Evolutionary conservation across 2,797 vertebrate genomes (phyloP).

Genomic region (Sciurus carolinensis): DNA sequence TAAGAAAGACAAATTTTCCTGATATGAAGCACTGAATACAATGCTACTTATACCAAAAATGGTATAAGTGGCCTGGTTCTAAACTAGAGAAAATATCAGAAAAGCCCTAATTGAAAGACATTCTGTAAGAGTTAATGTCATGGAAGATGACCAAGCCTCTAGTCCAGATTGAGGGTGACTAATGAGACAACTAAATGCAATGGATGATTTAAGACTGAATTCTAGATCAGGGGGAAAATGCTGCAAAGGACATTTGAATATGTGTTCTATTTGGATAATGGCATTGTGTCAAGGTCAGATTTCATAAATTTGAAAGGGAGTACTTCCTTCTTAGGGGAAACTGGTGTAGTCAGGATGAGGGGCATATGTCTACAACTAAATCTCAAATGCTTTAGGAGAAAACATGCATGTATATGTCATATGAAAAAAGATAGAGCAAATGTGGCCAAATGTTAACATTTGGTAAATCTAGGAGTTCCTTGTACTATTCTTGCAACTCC

Average conservation of each 20-base stretch:
- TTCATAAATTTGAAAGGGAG: neutral
- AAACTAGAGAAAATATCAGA: neutral
- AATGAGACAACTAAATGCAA: neutral
- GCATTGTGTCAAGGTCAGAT: neutral
- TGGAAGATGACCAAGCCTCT: neutral
- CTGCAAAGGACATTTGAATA: neutral
- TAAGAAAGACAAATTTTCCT: neutral
- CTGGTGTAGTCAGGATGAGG: neutral
- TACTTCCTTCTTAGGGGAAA: constrained; percentile 33
- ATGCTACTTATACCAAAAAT: neutral
- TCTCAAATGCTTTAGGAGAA: constrained; percentile 2
- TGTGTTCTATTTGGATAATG: neutral
- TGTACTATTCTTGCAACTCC: constrained; percentile 13
- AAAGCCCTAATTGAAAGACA: neutral
- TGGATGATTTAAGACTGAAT: neutral
- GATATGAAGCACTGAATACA: neutral
- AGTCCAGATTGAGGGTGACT: neutral
- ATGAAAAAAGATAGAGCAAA: neutral
- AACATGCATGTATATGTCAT: neutral
- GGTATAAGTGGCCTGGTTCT: neutral
- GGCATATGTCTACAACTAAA: neutral
- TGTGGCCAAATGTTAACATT: constrained; percentile 1
- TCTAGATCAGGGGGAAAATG: neutral
- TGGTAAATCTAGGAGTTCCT: neutral
- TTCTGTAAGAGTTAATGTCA: neutral